These are phyloP conservation scores for Tridacna gigas DNA, from an alignment of 2,888 invertebrate species.

Conservation along the genomic window DNA sequence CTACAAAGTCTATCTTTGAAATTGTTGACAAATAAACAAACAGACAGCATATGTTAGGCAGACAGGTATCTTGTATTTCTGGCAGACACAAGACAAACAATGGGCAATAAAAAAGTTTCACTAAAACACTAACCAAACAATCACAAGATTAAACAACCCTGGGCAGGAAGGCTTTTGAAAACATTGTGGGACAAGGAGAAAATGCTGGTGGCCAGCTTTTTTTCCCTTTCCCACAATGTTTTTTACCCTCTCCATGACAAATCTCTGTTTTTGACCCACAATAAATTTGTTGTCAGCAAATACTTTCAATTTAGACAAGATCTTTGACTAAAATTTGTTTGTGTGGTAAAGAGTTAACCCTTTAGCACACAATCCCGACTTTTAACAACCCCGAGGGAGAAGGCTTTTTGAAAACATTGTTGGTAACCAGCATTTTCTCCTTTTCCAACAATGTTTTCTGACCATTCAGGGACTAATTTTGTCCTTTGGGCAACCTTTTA, in stretches of 20 bases:
- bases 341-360: not conserved
- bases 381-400: not conserved
- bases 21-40: too few species aligned
- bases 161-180: not conserved
- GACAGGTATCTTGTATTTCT: too few species aligned
- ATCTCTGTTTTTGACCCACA: not conserved
- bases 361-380: not conserved
- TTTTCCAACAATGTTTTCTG: too few species aligned
- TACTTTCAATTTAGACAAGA: not conserved
- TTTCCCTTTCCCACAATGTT: not conserved
- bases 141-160: not conserved
- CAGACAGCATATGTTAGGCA: too few species aligned
- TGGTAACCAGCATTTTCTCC: too few species aligned
- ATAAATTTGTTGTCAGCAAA: not conserved
- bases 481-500: too few species aligned
- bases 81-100: too few species aligned
- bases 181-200: not conserved
- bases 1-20: too few species aligned
- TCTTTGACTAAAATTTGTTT: not conserved
- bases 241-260: not conserved
- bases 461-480: too few species aligned
- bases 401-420: too few species aligned
- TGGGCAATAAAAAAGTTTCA: too few species aligned
- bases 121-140: too few species aligned
- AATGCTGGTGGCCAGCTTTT: not conserved